phyloP scores from a whole-genome alignment of 1,140 invertebrate genomes.

The Zaprionus capensis region DNA sequence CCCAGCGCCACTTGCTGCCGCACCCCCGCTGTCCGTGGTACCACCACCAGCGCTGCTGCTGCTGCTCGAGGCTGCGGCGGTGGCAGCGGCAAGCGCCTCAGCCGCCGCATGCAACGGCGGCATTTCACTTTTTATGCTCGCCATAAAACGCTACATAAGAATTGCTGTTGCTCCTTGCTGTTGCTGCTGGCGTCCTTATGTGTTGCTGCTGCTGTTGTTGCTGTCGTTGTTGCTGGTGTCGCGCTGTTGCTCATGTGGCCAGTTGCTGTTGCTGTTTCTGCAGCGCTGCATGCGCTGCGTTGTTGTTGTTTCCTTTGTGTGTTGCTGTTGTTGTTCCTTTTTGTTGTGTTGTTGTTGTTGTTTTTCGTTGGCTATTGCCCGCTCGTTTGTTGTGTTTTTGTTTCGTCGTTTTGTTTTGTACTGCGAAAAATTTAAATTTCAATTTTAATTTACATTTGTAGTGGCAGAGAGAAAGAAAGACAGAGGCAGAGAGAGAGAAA shows the following conservation, averaged over 20 bases:
- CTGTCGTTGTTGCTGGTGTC: not conserved
- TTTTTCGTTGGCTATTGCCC: conserved; percentile 61
- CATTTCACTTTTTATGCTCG: conserved; percentile 79
- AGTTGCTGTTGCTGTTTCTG: conserved; percentile 9
- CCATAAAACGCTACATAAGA: conserved; percentile 73
- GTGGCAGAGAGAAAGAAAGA: not conserved
- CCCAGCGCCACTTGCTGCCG: conserved; percentile 22
- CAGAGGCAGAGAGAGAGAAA: not conserved
- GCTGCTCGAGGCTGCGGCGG: conserved; percentile 19
- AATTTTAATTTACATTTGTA: conserved; percentile 26
- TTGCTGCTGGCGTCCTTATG: conserved; percentile 35
- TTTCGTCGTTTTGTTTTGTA: conserved; percentile 48
- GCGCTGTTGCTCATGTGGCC: conserved; percentile 39
- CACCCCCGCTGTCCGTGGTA: conserved; percentile 28
- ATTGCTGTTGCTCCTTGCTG: conserved; percentile 42
- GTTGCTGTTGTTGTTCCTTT: conserved; percentile 7
- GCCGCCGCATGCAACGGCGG: conserved; percentile 83
- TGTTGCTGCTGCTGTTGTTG: conserved; percentile 40
- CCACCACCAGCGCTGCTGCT: conserved; percentile 26
- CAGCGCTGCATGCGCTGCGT: not conserved
- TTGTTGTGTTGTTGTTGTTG: conserved; percentile 13
- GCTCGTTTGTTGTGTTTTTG: conserved; percentile 38
- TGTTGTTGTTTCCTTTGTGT: conserved; percentile 6
- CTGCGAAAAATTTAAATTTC: conserved; percentile 58
- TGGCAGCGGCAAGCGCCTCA: conserved; percentile 62